phyloP scores from a whole-genome alignment of 2,113 vertebrate genomes.

The Solea senegalensis region DNA sequence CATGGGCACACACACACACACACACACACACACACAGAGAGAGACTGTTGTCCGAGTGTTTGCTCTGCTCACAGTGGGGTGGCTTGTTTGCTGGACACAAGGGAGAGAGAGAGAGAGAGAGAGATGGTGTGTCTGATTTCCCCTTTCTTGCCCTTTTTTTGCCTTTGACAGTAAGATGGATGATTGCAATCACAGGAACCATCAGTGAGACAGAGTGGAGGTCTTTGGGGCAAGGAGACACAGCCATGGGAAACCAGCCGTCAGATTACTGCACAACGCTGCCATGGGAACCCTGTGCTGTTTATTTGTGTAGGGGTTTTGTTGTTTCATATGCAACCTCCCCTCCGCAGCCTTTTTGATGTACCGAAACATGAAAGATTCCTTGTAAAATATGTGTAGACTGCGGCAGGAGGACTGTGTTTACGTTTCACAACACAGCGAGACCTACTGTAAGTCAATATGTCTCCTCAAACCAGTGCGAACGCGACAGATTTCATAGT shows the following conservation, averaged over 20 bases:
- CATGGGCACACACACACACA: conserved; percentile 29
- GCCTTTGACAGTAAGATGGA: conserved; percentile 84
- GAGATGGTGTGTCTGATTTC: conserved; percentile 73
- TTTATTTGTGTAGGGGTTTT: conserved; percentile 73
- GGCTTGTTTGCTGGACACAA: conserved; percentile 76
- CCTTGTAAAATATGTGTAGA: conserved; percentile 46
- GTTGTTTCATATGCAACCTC: conserved; percentile 68
- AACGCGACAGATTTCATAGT: conserved; percentile 67
- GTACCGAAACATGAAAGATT: conserved; percentile 61
- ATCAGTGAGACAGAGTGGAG: conserved; percentile 80
- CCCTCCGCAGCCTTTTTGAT: conserved; percentile 50
- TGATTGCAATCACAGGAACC: conserved; percentile 84
- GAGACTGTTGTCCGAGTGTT: conserved; percentile 49
- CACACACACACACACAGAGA: conserved; percentile 9
- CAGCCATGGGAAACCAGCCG: conserved; percentile 81
- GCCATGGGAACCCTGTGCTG: conserved; percentile 76
- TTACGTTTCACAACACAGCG: conserved; percentile 44
- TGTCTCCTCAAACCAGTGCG: conserved; percentile 59
- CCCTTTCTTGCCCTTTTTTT: conserved; percentile 66
- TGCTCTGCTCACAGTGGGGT: conserved; percentile 68
- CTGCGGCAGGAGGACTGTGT: conserved; percentile 16
- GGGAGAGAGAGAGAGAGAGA: conserved; percentile 66
- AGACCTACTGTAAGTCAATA: conserved; percentile 61
- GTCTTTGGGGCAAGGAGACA: conserved; percentile 78
- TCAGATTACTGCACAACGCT: conserved; percentile 77